These are phyloP conservation scores for Merluccius polli DNA, from an alignment of 2,797 vertebrate genomes.

Conservation along the genomic window DNA sequence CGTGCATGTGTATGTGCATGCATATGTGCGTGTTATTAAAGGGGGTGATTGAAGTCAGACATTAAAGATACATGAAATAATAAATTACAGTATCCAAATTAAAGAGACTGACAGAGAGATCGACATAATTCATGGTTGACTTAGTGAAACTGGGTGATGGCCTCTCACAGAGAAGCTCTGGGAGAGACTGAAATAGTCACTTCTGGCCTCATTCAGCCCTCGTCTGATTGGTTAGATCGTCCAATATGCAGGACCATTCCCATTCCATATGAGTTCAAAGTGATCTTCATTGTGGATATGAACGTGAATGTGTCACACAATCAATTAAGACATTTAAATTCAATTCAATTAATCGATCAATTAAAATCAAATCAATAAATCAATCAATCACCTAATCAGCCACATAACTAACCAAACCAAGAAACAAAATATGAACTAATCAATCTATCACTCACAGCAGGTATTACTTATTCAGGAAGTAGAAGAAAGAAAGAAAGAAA, in stretches of 20 bases:
- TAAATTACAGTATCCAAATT: constrained; percentile 25
- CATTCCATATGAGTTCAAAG: not conserved
- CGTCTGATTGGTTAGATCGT: not conserved
- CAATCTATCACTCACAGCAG: not conserved
- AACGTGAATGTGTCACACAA: not conserved
- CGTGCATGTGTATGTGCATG: not conserved
- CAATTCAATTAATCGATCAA: too few species aligned
- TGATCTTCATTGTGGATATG: not conserved
- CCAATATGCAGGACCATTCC: not conserved
- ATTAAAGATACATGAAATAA: constrained; percentile 24
- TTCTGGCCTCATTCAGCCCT: constrained; percentile 1
- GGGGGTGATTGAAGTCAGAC: constrained; percentile 8
- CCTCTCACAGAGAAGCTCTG: not conserved
- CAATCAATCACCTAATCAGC: too few species aligned
- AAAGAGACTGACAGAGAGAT: constrained; percentile 36
- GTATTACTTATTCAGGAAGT: not conserved
- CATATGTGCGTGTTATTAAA: not conserved
- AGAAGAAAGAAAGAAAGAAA: not conserved
- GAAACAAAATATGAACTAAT: not conserved
- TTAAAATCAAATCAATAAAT: too few species aligned
- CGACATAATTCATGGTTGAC: constrained; percentile 44
- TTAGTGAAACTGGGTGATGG: constrained; percentile 10
- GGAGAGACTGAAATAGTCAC: not conserved
- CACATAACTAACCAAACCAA: not conserved
- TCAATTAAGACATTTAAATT: not conserved